Percentiles rank a stretch among this genome's conserved stretches.
Evolutionary conservation across 2,888 invertebrate species (phyloP).

Genomic region (Eilema caniola): DNA sequence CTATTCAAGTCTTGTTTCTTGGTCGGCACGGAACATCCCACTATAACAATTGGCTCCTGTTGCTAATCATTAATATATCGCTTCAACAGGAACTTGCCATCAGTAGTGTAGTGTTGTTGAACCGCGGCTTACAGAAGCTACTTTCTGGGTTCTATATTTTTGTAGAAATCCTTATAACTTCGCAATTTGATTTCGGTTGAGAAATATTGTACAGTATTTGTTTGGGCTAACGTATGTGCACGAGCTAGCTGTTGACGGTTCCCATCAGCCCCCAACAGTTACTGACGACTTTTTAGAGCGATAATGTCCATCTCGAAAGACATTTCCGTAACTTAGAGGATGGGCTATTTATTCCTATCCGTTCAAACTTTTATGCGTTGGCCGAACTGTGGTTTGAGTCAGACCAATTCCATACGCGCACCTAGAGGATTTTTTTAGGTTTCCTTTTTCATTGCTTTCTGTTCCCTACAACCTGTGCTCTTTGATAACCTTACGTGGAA

Average conservation of each 20-base stretch:
- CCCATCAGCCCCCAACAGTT: no score
- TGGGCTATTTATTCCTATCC: background rate
- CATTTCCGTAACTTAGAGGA: background rate
- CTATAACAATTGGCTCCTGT: background rate
- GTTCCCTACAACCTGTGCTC: background rate
- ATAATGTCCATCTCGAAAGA: no score
- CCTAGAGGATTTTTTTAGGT: background rate
- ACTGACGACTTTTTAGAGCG: no score
- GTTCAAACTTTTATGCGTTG: background rate
- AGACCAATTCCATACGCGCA: background rate
- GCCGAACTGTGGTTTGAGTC: background rate
- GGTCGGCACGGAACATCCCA: background rate
- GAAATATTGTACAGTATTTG: no score
- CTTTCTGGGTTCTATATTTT: background rate
- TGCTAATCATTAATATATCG: background rate
- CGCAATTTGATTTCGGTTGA: no score
- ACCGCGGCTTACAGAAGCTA: background rate
- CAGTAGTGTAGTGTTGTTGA: background rate
- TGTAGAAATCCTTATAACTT: background rate
- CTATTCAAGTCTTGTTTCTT: conserved; percentile 28
- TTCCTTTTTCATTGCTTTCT: no score
- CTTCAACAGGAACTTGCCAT: background rate
- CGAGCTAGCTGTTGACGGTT: no score
- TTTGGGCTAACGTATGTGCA: no score
- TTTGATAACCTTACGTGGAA: background rate